A percentile compares a stretch with the other conserved stretches of the same genome.
Conservation (phyloP, 2,888 invertebrate species). For the Drosophila imparisetae region DNA sequence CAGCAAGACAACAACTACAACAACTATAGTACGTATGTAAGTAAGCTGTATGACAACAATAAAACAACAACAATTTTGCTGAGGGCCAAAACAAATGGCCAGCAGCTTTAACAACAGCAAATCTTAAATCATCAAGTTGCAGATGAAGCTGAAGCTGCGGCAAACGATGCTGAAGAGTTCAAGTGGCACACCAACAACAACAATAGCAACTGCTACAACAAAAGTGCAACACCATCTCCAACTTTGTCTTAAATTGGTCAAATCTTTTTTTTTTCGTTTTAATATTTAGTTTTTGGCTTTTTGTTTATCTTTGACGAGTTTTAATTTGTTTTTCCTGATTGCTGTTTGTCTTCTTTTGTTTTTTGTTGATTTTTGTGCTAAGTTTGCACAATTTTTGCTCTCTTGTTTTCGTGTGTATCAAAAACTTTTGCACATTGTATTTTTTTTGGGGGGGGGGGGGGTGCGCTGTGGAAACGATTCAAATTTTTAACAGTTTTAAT, state of each 20-base stretch:
- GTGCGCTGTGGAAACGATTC: conserved; percentile 17
- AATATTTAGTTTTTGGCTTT: conserved; percentile 10
- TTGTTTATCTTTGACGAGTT: conserved; percentile 48
- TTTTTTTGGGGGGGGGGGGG: conserved; percentile 3
- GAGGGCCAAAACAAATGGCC: conserved; percentile 50
- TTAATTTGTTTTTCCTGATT: conserved; percentile 52
- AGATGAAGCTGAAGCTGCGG: conserved; percentile 34
- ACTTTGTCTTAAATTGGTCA: conserved; percentile 71
- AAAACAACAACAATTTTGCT: conserved; percentile 26
- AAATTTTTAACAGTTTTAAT: conserved; percentile 21
- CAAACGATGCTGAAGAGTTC: conserved; percentile 38
- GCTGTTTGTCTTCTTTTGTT: conserved; percentile 37
- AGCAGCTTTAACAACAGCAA: conserved; percentile 15
- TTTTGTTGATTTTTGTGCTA: conserved; percentile 25
- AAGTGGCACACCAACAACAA: conserved; percentile 53
- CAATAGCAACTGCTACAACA: conserved; percentile 10
- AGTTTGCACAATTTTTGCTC: conserved; percentile 41
- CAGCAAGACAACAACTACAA: conserved; percentile 13
- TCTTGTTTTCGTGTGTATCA: conserved; percentile 21
- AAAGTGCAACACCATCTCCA: conserved; percentile 40
- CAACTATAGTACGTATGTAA: conserved; percentile 15
- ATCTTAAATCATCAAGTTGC: conserved; percentile 24
- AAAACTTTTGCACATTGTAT: conserved; percentile 24
- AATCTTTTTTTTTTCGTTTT: conserved; percentile 34
- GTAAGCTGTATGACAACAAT: conserved; percentile 37